Conservation (phyloP, 2,797 vertebrate species). For the Enoplosus armatus region DNA sequence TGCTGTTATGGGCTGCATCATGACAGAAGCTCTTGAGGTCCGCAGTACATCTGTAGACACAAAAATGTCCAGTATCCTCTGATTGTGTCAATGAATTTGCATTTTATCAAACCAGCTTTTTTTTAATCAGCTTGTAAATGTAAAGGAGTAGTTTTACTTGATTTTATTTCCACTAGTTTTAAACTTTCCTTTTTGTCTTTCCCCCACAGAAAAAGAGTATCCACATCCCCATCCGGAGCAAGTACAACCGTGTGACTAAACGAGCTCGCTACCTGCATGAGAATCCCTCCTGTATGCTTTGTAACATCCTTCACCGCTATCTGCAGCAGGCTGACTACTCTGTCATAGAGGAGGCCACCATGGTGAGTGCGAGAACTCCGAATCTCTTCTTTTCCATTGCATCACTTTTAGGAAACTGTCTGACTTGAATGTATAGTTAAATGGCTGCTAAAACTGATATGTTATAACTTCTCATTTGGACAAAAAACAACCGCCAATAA, state of each 20-base stretch:
- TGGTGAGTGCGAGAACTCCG: conserved; percentile 83
- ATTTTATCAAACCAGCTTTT: neutral
- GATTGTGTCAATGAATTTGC: neutral
- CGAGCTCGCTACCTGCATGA: conserved; percentile 96
- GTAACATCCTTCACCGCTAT: conserved; percentile 97
- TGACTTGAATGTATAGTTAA: neutral
- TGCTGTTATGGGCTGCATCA: conserved; percentile 99
- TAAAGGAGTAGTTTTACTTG: neutral
- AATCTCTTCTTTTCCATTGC: neutral
- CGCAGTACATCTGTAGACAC: conserved; percentile 17
- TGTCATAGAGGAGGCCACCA: conserved; percentile 96
- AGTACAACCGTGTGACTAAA: conserved; percentile 97
- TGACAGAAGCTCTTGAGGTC: conserved; percentile 98
- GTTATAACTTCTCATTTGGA: neutral
- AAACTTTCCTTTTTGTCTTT: neutral
- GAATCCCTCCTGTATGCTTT: conserved; percentile 97
- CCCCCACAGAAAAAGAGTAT: conserved; percentile 93
- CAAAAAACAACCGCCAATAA: neutral
- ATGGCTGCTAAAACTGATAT: neutral
- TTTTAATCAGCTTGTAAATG: neutral
- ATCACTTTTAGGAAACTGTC: neutral
- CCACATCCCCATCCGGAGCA: conserved; percentile 96
- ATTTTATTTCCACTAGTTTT: neutral
- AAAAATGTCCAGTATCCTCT: neutral
- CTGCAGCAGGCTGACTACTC: conserved; percentile 97